phyloP scores from a whole-genome alignment of 1,140 invertebrate species.

The Gonatopus flavifemur region DNA sequence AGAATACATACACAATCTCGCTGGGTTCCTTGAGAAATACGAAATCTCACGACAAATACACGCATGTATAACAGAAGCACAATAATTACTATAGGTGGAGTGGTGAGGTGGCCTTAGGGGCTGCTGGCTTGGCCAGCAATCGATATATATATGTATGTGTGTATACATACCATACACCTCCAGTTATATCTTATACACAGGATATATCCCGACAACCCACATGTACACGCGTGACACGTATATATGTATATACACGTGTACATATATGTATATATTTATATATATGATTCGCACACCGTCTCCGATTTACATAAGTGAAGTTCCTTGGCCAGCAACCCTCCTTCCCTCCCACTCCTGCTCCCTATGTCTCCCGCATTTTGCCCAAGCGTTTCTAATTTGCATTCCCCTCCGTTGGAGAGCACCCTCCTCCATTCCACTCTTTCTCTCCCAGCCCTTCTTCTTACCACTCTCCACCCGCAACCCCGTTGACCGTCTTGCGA shows the following conservation, averaged over 20 bases:
- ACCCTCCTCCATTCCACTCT: constrained; percentile 23
- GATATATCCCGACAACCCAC: constrained; percentile 14
- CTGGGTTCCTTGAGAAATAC: too few species aligned
- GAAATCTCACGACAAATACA: constrained; percentile 44
- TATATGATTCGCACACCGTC: constrained; percentile 34
- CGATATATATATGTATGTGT: constrained; percentile 56
- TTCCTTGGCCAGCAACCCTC: constrained; percentile 48
- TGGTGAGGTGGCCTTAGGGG: constrained; percentile 24
- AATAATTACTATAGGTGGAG: constrained; percentile 54
- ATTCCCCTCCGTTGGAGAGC: constrained; percentile 55
- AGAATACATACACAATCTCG: neutral
- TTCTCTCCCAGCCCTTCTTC: constrained; percentile 13
- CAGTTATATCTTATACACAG: constrained; percentile 4
- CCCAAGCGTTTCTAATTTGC: constrained; percentile 59
- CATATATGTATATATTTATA: constrained; percentile 11
- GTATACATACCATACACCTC: constrained; percentile 39
- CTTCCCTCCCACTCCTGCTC: constrained; percentile 17
- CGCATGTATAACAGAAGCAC: constrained; percentile 43
- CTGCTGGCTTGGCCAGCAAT: constrained; percentile 53
- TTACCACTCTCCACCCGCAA: constrained; percentile 23
- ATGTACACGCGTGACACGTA: constrained; percentile 16
- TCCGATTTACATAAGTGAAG: constrained; percentile 50
- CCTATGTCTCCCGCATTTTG: constrained; percentile 43
- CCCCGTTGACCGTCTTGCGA: constrained; percentile 52
- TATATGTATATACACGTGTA: constrained; percentile 20